Evolutionary conservation across 1,140 invertebrate genomes (phyloP), one percentile per base, ranked within the genome.

Genomic region (Drosophila sulfurigaster): DNA sequence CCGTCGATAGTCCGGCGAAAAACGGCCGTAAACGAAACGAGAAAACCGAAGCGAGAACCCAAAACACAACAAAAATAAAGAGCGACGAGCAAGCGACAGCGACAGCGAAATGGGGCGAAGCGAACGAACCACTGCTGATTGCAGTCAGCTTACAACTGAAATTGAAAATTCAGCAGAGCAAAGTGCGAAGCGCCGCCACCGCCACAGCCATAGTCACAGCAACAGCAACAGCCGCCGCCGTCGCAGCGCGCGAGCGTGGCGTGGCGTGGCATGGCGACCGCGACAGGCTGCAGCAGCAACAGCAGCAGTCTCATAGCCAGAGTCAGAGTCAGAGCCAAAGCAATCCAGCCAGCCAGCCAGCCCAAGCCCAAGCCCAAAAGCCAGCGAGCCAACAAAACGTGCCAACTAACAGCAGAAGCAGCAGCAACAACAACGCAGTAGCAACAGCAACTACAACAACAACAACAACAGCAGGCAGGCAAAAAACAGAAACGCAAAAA

Each of bases 71-170:
- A 25, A 4, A 25, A 25, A 25, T 25, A 10, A 38, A 38, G 8
- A 32, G 30, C 30, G 35, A 38, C 7, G 35, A 38, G 6, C 49
- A 64, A 66, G 60, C 79, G 67, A 60, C 3, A 78, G 51, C 59
- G 54, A 41, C 3, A 46, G 62, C 77, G 68, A 83, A 81, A 70
- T 59, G 62, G 78, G 66, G 80, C 86, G 35, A 38, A 38, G 80
- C 86, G 35, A 38, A 38, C 35, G 86, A 89, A 91, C 91, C 91
- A 92, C 81, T 86, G 91, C 91, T 91, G 90, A 92, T 91, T 92
- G 91, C 91, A 92, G 91, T 92, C 91, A 91, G 91, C 91, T 92
- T 91, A 92, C 91, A 92, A 92, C 91, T 92, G 91, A 92, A 91
- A 92, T 91, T 91, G 91, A 91, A 91, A 91, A 91, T 91, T 91